Evolutionary conservation across 2,797 vertebrate genomes (phyloP).

Genomic region (Odontamblyopus rebecca): DNA sequence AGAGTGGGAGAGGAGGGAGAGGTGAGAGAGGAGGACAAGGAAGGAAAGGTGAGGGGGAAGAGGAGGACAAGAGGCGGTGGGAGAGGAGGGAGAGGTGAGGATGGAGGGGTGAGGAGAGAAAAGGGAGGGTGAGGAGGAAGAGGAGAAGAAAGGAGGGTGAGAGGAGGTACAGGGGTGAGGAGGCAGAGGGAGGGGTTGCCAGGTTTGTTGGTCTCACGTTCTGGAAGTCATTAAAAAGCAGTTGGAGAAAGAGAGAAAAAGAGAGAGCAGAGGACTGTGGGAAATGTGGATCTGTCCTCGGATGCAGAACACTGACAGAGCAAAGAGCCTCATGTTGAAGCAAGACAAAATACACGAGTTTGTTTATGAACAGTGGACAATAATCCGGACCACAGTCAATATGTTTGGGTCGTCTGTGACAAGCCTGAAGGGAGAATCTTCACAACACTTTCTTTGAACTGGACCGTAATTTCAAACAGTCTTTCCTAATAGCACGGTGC

Average conservation of each 20-base stretch:
- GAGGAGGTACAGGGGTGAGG: slow-evolving; percentile 59
- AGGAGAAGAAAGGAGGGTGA: slow-evolving; percentile 6
- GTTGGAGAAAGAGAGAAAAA: slow-evolving; percentile 65
- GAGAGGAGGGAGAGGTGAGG: too few species aligned
- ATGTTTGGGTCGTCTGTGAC: not conserved
- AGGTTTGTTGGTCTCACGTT: slow-evolving; percentile 74
- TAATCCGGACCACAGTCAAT: not conserved
- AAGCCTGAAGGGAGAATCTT: too few species aligned
- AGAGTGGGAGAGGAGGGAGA: too few species aligned
- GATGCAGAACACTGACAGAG: slow-evolving; percentile 72
- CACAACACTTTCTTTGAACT: too few species aligned
- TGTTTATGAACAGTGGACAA: slow-evolving; percentile 29
- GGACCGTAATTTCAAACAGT: too few species aligned
- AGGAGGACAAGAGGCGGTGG: too few species aligned
- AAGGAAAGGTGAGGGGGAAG: too few species aligned
- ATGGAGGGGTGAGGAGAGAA: too few species aligned
- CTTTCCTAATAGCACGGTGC: too few species aligned
- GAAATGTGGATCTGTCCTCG: slow-evolving; percentile 72
- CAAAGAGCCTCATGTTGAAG: slow-evolving; percentile 56
- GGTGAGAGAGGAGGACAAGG: too few species aligned
- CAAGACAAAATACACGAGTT: slow-evolving; percentile 42
- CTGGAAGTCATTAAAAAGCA: slow-evolving; percentile 91
- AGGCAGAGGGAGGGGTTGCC: slow-evolving; percentile 34
- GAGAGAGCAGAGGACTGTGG: slow-evolving; percentile 77
- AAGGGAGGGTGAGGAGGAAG: too few species aligned